Percentiles rank a stretch among this genome's conserved stretches.
phyloP scores from a whole-genome alignment of 2,113 vertebrate genomes.

The Toxotes jaculatrix region DNA sequence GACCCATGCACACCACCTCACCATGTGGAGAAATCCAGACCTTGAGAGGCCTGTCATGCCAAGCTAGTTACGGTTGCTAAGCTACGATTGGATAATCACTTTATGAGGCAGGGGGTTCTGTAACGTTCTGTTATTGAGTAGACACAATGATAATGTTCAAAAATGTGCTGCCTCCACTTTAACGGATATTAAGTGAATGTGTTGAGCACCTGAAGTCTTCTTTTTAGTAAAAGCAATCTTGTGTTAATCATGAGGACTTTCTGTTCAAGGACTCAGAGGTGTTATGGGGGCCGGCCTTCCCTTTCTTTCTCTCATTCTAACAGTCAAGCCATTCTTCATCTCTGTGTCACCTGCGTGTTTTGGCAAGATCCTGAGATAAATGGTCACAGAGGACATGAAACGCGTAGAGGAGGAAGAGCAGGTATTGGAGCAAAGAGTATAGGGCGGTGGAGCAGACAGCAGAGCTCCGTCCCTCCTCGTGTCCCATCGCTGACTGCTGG shows the following conservation, averaged over 20 bases:
- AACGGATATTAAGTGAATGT: not conserved
- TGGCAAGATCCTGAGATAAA: conserved; percentile 25
- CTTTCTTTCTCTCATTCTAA: not conserved
- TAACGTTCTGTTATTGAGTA: not conserved
- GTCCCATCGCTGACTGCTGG: conserved; percentile 25
- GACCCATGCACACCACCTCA: too few species aligned
- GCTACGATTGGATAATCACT: not conserved
- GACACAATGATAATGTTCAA: too few species aligned
- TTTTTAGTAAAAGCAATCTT: not conserved
- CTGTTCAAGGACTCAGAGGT: not conserved
- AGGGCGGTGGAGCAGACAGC: conserved; percentile 14
- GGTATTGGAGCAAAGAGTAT: conserved; percentile 9
- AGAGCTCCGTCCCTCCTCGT: conserved; percentile 26
- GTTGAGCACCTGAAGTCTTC: not conserved
- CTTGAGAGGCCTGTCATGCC: too few species aligned
- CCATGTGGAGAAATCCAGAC: too few species aligned
- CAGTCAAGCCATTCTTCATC: conserved; percentile 6
- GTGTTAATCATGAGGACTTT: not conserved
- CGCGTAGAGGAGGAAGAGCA: not conserved
- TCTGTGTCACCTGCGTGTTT: not conserved
- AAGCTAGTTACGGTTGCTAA: not conserved
- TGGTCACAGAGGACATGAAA: not conserved
- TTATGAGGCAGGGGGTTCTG: not conserved
- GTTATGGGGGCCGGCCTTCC: not conserved
- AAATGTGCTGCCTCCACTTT: not conserved